phyloP scores from a whole-genome alignment of 2,888 invertebrate species.

The Sympetrum striolatum region DNA sequence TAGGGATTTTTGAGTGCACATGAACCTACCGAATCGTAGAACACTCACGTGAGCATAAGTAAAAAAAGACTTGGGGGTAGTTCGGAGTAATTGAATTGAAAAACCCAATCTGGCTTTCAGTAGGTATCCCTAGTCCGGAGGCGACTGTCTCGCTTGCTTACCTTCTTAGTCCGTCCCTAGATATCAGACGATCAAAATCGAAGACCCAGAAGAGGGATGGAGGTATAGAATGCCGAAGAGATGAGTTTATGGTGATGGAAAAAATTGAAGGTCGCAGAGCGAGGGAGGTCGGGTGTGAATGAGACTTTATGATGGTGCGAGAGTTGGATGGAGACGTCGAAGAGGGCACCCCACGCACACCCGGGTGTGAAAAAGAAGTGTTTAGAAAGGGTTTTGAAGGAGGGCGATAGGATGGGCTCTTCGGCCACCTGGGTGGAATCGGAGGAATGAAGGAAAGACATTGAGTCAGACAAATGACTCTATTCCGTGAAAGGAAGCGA shows the following conservation, averaged over 20 bases:
- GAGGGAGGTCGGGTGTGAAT: slow-evolving; percentile 14
- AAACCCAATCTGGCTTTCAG: too few relatives aligned
- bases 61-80: too few relatives aligned
- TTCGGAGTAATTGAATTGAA: too few relatives aligned
- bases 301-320: slow-evolving; percentile 5
- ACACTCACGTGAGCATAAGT: too few relatives aligned
- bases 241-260: neutral
- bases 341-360: neutral
- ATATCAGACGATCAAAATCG: neutral
- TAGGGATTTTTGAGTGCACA: too few relatives aligned
- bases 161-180: too few relatives aligned
- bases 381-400: slow-evolving; percentile 11
- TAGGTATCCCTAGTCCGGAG: too few relatives aligned
- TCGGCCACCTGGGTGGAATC: slow-evolving; percentile 32
- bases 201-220: neutral
- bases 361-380: slow-evolving; percentile 39
- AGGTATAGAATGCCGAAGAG: neutral
- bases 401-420: neutral
- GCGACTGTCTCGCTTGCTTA: too few relatives aligned
- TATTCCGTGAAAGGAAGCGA: too few relatives aligned
- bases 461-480: too few relatives aligned
- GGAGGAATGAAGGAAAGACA: neutral
- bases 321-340: slow-evolving; percentile 27
- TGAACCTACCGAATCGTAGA: too few relatives aligned
- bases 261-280: neutral